Evolutionary conservation across 2,888 invertebrate genomes (phyloP).

Genomic region (Phoenoteleia sp.): DNA sequence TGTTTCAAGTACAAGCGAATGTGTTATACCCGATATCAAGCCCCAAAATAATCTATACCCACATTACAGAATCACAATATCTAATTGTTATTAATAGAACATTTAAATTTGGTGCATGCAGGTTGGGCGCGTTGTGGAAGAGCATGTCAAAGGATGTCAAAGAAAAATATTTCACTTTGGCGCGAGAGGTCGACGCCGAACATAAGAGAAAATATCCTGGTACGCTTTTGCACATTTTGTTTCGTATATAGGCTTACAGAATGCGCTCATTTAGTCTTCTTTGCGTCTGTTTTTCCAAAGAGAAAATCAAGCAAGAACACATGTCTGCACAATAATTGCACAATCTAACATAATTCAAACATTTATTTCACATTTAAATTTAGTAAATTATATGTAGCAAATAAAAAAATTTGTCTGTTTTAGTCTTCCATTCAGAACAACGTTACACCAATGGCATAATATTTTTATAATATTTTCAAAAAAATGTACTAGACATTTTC

Average conservation of each 20-base stretch:
- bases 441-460: too few relatives aligned
- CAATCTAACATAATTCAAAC: too few relatives aligned
- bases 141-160: constrained; percentile 87
- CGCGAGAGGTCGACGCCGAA: constrained; percentile 88
- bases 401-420: too few relatives aligned
- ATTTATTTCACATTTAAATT: too few relatives aligned
- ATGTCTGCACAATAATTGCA: too few relatives aligned
- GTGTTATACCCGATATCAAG: too few relatives aligned
- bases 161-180: constrained; percentile 88
- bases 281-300: constrained; percentile 9
- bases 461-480: too few relatives aligned
- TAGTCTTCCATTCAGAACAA: too few relatives aligned
- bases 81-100: constrained; percentile 46
- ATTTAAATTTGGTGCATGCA: constrained; percentile 72
- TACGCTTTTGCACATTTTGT: constrained; percentile 79
- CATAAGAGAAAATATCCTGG: constrained; percentile 90
- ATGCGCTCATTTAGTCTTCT: constrained; percentile 35
- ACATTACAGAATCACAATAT: constrained; percentile 6
- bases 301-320: too few relatives aligned
- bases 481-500: too few relatives aligned
- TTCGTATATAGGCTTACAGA: constrained; percentile 34
- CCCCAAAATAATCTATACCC: neutral
- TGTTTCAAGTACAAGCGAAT: too few relatives aligned
- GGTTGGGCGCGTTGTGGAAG: constrained; percentile 89
- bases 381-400: too few relatives aligned